Base-by-base conservation (phyloP, 2,113 vertebrate species). In the Sander lucioperca region DNA sequence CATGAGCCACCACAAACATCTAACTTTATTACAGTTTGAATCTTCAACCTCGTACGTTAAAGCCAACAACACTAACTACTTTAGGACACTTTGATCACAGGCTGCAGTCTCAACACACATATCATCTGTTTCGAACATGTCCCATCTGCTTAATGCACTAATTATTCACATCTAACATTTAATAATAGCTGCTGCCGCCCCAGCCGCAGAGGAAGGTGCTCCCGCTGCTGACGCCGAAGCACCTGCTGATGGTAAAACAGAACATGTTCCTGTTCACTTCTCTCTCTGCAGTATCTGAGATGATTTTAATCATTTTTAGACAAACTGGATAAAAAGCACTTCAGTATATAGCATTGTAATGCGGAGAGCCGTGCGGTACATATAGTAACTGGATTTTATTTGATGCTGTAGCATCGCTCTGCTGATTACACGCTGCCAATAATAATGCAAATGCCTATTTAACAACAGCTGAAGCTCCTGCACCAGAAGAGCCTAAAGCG, bases 401-500 rank as follows among this genome's bases (percentile, higher is more conserved):
- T 73, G 15, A 58, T 85, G 53, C 70, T 80, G 47, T 33, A 62
- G 77, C 53, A 50, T 76, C 54, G 80, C 77, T 83, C 53, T 82
- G 82, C 81, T 88, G 15, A 33, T 54, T 54, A 86, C 62, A 58
- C 79, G 85, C 80, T 80, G 66, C n/a, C 16, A 59, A 75, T 64
- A 63, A 80, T 85, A 45, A 85, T 85, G 58, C 72, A 48, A 69
- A 74, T 92, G 80, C 86, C 56, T 91, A 16, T 94, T 84, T 92
- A 90, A 92, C 83, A 82, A 68, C 72, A 95, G 93, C 88, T 86
- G 93, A 93, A 81, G 92, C 91, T 83, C 83, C 93, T 30, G 86
- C 89, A 27, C 86, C 90, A 75, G 94, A 95, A 79, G 94, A 94
- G 81, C 86, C 93, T 64, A 96, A 94, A 92, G 53, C 93, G 45